These are phyloP conservation scores for Mandrillus leucophaeus DNA, from an alignment of 2,113 vertebrate genomes.

Conservation along the genomic window DNA sequence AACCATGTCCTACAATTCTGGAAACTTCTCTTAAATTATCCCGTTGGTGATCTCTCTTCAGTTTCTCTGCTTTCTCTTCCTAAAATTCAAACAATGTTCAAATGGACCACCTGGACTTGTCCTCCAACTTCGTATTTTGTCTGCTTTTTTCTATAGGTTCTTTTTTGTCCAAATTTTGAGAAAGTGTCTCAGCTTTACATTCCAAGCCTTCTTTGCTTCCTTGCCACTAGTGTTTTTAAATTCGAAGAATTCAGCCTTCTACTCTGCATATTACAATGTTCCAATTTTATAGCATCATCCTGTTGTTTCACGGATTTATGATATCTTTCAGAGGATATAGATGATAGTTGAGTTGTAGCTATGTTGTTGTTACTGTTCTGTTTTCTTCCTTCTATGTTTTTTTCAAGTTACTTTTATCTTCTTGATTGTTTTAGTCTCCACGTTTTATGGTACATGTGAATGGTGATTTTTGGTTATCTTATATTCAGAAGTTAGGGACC, in stretches of 20 bases:
- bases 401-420: background rate
- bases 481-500: background rate
- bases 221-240: background rate
- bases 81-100: background rate
- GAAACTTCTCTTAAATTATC: background rate
- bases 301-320: background rate
- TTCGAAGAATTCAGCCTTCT: background rate
- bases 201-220: background rate
- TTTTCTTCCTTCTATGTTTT: background rate
- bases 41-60: background rate
- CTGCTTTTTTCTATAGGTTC: background rate
- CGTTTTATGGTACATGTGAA: background rate
- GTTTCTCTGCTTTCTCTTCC: background rate
- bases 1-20: background rate
- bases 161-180: background rate
- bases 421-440: background rate
- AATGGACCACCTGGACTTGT: background rate
- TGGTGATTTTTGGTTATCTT: background rate
- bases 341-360: background rate
- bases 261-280: background rate
- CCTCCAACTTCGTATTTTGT: background rate
- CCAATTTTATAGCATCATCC: background rate
- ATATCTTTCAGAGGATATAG: background rate
- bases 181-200: background rate
- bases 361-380: background rate